phyloP scores from a whole-genome alignment of 2,113 vertebrate genomes.

The Malurus cyaneus region DNA sequence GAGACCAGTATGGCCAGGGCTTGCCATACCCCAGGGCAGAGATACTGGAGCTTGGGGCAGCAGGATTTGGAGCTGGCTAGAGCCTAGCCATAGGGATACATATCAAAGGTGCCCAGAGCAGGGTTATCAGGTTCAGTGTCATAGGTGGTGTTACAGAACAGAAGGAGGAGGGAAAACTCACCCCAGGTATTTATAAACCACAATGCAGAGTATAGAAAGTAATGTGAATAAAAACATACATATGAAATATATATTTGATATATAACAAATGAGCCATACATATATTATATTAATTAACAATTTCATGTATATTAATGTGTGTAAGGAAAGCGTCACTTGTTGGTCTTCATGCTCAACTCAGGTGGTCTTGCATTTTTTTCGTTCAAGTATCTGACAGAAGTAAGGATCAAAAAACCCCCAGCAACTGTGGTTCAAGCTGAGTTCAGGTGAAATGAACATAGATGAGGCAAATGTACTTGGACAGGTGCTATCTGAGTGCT shows the following conservation, averaged over 20 bases:
- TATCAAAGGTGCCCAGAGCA: not conserved
- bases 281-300: too few species aligned
- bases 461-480: not conserved
- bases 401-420: not conserved
- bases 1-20: not conserved
- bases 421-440: not conserved
- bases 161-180: not conserved
- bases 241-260: not conserved
- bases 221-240: not conserved
- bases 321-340: not conserved
- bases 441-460: not conserved
- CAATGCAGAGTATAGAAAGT: not conserved
- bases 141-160: not conserved
- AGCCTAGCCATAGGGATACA: fast-evolving
- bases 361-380: not conserved
- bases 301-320: not conserved
- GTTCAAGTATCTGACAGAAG: not conserved
- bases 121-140: not conserved
- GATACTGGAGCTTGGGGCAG: not conserved
- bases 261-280: not conserved
- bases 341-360: not conserved
- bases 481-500: not conserved
- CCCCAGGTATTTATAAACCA: not conserved
- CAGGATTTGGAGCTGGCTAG: not conserved
- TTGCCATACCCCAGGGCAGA: not conserved